Base-by-base conservation (phyloP, 2,113 vertebrate species). In the Argyrosomus japonicus region DNA sequence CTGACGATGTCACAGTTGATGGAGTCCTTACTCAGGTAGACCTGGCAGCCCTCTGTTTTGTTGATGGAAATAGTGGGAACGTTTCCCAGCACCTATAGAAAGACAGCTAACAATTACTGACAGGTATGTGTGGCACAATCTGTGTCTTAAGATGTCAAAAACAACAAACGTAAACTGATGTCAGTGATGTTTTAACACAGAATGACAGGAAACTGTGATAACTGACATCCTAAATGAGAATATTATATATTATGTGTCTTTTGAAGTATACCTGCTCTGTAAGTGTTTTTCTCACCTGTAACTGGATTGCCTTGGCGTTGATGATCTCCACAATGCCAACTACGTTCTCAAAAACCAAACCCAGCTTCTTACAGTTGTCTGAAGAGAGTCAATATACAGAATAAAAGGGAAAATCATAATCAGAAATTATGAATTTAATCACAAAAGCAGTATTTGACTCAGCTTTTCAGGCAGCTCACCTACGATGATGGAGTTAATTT, bases 11-110 rank as follows among this genome's bases (percentile, higher is more conserved):
- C 96, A 91, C 98, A 99, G 82, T 92, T 93, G 67, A 99, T 87
- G 0, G 98, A 96, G 0, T 96, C 96, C 69, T 97, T 95, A 56
- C 97, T 98, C 93, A 99, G 94, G 95, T 98, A 99, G 73, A 99
- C 91, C 77, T 99, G 98, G 89, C 98, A 99, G 60, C 98, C 98
- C 85, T 99, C 98, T 8, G 98, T 99, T 92, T 98, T 99, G 91
- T 99, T 99, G 90, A 99, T 97, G 84, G 98, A 99, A 88, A 99
- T 97, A 18, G 97, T 99, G 88, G 98, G 98, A 91, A 99, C 98
- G 90, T 86, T 97, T 63, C 97, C 97, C 94, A 98, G 94, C 78
- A 97, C 98, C 98, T 99, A 79, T 82, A 87, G 18, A 87, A 81
- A 76, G 19, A 83, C n/a, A 23, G 14, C 11, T 67, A 19, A 58